Conservation (phyloP, 2,797 vertebrate species). For the Cynopterus sphinx region DNA sequence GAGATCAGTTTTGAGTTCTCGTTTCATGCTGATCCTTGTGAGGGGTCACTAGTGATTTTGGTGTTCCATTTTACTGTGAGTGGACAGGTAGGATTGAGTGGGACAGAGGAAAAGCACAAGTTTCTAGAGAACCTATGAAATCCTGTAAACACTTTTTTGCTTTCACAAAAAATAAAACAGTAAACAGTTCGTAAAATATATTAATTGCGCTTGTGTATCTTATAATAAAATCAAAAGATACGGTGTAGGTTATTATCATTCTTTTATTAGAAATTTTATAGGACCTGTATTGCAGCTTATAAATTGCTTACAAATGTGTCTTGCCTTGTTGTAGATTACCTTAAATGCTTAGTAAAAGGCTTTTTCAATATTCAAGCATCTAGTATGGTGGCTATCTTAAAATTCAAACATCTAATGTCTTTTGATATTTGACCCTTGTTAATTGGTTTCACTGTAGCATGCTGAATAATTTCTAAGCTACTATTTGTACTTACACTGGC, state of each 20-base stretch:
- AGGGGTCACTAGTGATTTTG: background rate
- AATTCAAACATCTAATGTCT: background rate
- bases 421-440: background rate
- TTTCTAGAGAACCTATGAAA: background rate
- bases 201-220: background rate
- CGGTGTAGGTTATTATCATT: background rate
- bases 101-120: background rate
- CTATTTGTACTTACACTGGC: background rate
- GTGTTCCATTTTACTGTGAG: background rate
- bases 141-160: background rate
- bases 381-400: background rate
- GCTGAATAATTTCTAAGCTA: background rate
- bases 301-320: background rate
- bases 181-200: background rate
- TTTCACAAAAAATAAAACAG: background rate
- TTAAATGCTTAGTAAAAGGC: background rate
- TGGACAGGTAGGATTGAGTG: rapidly evolving
- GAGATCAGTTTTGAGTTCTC: background rate
- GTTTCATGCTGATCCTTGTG: background rate
- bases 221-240: background rate
- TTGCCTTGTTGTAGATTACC: background rate
- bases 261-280: background rate
- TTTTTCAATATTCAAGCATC: background rate
- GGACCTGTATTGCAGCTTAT: background rate
- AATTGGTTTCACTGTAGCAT: background rate